phyloP scores from a whole-genome alignment of 64 coral and sea anemone species.

The Dendrophyllia cribrosa region DNA sequence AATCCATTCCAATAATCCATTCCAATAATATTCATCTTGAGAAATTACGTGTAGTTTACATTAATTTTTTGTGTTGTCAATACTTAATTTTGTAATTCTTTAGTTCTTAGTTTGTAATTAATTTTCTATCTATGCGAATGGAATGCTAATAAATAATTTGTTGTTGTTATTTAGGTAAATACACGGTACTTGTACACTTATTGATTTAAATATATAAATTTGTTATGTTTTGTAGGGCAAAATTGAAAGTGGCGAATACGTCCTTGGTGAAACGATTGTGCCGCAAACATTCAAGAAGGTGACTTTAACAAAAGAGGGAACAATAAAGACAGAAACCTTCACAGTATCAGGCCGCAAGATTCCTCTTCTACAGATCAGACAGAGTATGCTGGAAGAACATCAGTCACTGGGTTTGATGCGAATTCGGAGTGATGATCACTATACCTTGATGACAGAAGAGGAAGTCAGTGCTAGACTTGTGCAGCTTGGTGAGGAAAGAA shows the following conservation, averaged over 20 bases:
- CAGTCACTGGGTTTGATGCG: constrained; percentile 38
- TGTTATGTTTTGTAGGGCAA: constrained; percentile 5
- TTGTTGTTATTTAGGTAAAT: no score
- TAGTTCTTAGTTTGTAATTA: no score
- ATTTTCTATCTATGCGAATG: no score
- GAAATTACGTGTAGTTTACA: no score
- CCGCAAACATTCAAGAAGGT: constrained; percentile 57
- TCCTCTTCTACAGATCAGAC: constrained; percentile 39
- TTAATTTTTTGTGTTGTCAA: no score
- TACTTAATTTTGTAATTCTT: no score
- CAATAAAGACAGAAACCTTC: constrained; percentile 23
- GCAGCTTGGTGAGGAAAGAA: constrained; percentile 18
- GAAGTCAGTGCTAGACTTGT: constrained; percentile 22
- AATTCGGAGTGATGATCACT: constrained; percentile 43
- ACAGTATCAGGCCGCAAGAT: constrained; percentile 62
- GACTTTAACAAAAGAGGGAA: constrained; percentile 27
- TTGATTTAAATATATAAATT: not conserved
- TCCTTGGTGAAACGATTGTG: constrained; percentile 57
- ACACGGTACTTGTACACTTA: no score
- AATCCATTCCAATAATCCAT: no score
- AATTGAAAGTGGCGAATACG: constrained; percentile 66
- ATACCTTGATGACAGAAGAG: constrained; percentile 7
- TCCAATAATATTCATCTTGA: no score
- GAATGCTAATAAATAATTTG: no score
- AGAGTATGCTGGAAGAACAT: constrained; percentile 29